These are phyloP conservation scores for Arbacia lixula DNA, from an alignment of 53 echinoderm and acorn worm genomes.

Conservation along the genomic window DNA sequence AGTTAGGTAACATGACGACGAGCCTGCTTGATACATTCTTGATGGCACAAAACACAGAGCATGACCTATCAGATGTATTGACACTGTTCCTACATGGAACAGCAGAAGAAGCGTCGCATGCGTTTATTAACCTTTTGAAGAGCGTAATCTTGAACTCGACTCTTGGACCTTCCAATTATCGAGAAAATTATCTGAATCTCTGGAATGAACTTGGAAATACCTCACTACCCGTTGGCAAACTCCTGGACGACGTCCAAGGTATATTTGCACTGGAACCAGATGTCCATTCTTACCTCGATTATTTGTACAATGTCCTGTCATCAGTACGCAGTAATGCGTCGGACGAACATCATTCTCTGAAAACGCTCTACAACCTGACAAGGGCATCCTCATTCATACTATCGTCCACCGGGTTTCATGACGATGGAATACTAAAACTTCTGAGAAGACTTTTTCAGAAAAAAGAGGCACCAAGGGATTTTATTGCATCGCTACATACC, in stretches of 20 bases:
- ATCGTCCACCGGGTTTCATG: too few species aligned
- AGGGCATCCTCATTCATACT: too few species aligned
- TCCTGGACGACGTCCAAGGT: background rate
- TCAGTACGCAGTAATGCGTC: background rate
- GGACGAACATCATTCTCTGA: too few species aligned
- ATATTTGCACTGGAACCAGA: background rate
- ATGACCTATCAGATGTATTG: background rate
- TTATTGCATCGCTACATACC: too few species aligned
- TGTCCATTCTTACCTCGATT: conserved; percentile 6
- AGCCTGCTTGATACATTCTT: background rate
- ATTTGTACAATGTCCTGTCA: background rate
- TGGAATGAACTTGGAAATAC: background rate
- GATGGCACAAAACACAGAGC: background rate
- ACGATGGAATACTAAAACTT: too few species aligned
- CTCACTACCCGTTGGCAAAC: background rate
- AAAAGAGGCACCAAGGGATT: too few species aligned
- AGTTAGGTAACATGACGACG: background rate
- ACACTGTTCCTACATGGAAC: background rate
- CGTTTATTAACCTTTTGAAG: conserved; percentile 1
- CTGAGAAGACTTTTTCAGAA: too few species aligned
- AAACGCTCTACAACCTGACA: too few species aligned
- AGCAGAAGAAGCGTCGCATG: background rate
- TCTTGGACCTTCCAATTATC: background rate
- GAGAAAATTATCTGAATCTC: background rate
- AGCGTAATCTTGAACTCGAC: background rate